Conservation (phyloP, 2,888 invertebrate genomes). For the Seladonia tumulorum region DNA sequence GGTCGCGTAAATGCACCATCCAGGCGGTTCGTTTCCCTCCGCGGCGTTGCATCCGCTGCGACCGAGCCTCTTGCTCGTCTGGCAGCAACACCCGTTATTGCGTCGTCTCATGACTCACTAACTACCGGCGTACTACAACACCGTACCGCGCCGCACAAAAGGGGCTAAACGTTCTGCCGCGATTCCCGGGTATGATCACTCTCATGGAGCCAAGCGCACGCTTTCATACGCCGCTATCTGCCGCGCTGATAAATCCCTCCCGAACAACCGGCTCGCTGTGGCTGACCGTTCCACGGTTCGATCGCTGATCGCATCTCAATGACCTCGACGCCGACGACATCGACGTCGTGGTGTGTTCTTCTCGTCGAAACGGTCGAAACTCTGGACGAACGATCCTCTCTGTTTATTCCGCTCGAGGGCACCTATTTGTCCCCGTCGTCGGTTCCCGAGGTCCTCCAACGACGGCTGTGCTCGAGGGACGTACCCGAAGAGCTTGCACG, state of each 20-base stretch:
- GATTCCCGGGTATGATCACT: slow-evolving; percentile 42
- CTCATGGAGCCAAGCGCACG: slow-evolving; percentile 51
- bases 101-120: slow-evolving; percentile 74
- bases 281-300: slow-evolving; percentile 42
- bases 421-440: neutral
- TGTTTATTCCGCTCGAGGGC: neutral
- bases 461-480: neutral
- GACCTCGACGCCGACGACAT: slow-evolving; percentile 23
- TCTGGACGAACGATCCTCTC: neutral
- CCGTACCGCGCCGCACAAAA: slow-evolving; percentile 18
- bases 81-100: slow-evolving; percentile 76
- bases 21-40: slow-evolving; percentile 83
- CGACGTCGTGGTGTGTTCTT: slow-evolving; percentile 8
- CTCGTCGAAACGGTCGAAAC: neutral
- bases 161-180: slow-evolving; percentile 58
- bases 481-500: neutral
- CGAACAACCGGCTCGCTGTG: neutral
- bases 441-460: neutral
- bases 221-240: slow-evolving; percentile 57
- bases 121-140: slow-evolving; percentile 29
- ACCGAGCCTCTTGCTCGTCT: slow-evolving; percentile 65
- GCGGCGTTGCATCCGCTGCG: slow-evolving; percentile 84
- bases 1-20: slow-evolving; percentile 87
- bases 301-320: slow-evolving; percentile 61
- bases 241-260: slow-evolving; percentile 22